A percentile compares a stretch with the other conserved stretches of the same genome.
phyloP scores from a whole-genome alignment of 2,113 vertebrate genomes.

The Bostrychus sinensis region DNA sequence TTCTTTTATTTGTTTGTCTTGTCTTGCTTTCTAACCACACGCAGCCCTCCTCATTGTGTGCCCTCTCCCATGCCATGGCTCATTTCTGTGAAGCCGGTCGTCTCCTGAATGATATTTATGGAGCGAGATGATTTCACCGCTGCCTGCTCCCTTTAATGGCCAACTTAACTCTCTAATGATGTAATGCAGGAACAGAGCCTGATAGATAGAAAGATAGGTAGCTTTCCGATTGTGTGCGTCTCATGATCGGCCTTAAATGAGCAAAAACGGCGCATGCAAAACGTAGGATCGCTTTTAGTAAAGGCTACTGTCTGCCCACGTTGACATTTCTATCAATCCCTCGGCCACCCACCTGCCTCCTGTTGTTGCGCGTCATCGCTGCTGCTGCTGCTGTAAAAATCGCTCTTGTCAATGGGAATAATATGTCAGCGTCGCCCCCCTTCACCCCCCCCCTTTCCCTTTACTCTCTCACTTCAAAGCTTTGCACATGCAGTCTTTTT shows the following conservation, averaged over 20 bases:
- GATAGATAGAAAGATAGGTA: too few relatives aligned
- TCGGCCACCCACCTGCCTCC: constrained; percentile 73
- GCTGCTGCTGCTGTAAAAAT: constrained; percentile 33
- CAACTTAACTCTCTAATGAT: constrained; percentile 62
- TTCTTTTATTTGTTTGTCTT: constrained; percentile 62
- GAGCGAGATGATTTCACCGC: constrained; percentile 43
- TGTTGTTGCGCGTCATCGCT: constrained; percentile 68
- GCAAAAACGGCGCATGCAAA: too few relatives aligned
- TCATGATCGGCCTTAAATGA: too few relatives aligned
- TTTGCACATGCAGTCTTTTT: constrained; percentile 65
- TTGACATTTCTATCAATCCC: constrained; percentile 56
- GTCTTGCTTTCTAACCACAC: constrained; percentile 39
- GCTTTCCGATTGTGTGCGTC: too few relatives aligned
- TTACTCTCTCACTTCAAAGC: constrained; percentile 57
- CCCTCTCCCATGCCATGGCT: constrained; percentile 19
- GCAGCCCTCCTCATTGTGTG: constrained; percentile 34
- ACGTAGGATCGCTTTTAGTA: too few relatives aligned
- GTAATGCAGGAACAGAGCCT: constrained; percentile 58
- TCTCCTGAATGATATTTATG: constrained; percentile 66
- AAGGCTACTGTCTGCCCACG: too few relatives aligned
- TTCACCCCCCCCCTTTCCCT: too few relatives aligned
- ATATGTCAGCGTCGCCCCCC: constrained; percentile 23
- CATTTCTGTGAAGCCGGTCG: constrained; percentile 37
- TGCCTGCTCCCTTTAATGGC: constrained; percentile 64
- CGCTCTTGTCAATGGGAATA: constrained; percentile 52